phyloP scores from a whole-genome alignment of 2,113 vertebrate species.

The Passer domesticus region DNA sequence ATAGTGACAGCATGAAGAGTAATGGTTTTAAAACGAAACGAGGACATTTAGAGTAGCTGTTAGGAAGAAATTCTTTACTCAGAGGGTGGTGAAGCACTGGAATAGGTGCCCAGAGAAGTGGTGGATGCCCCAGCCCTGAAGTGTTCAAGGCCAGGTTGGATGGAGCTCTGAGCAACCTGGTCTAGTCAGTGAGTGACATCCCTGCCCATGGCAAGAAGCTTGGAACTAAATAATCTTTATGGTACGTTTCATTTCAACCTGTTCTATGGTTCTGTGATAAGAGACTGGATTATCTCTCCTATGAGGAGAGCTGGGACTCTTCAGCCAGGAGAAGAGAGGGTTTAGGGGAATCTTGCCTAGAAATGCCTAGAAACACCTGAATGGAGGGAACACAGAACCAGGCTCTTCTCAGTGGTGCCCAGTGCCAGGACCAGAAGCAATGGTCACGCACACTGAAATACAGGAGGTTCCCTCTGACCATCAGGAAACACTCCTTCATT shows the following conservation, averaged over 20 bases:
- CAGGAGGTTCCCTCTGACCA: background rate
- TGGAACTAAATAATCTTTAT: background rate
- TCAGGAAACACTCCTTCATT: background rate
- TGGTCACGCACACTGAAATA: background rate
- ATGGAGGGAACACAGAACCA: background rate
- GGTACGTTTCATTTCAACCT: background rate
- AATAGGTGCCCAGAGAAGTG: background rate
- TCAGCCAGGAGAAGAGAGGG: background rate
- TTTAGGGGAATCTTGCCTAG: background rate
- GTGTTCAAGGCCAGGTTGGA: background rate
- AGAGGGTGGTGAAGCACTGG: background rate
- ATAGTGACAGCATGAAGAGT: background rate
- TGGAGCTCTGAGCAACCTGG: background rate
- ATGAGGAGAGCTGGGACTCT: background rate
- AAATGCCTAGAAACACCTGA: background rate
- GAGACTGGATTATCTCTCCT: background rate
- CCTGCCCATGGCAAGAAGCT: background rate
- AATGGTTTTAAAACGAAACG: background rate
- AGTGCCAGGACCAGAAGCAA: background rate
- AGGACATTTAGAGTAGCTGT: background rate
- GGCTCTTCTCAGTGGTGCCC: background rate
- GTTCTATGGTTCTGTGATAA: background rate
- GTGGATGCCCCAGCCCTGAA: background rate
- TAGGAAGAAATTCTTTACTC: background rate
- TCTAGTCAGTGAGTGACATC: background rate